phyloP scores from a whole-genome alignment of 2,797 vertebrate species.

The Sebastes alutus region DNA sequence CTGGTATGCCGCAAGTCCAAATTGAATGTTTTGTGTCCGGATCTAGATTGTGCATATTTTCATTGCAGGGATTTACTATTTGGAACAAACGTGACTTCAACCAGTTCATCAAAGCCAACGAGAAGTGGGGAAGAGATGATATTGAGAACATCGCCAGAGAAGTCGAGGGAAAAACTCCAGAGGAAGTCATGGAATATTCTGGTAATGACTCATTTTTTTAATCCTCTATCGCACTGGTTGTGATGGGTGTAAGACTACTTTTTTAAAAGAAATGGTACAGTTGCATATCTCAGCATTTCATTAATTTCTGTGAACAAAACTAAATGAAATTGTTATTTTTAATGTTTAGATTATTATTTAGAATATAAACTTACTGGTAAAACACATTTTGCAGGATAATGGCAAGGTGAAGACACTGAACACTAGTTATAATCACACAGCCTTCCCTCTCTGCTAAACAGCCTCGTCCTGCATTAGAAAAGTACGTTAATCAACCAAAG shows the following conservation, averaged over 20 bases:
- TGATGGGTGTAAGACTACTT: too few species aligned
- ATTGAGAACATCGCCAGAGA: slow-evolving; percentile 99
- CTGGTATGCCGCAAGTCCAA: not conserved
- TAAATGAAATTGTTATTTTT: too few species aligned
- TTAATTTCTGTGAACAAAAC: too few species aligned
- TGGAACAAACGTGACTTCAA: slow-evolving; percentile 99
- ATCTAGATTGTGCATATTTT: not conserved
- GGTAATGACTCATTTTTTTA: slow-evolving; percentile 76
- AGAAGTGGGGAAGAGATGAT: slow-evolving; percentile 99
- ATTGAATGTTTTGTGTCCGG: not conserved
- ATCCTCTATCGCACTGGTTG: not conserved
- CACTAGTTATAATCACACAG: too few species aligned
- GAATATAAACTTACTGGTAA: too few species aligned
- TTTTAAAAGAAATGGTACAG: too few species aligned
- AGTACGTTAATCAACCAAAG: too few species aligned
- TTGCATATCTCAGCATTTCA: too few species aligned
- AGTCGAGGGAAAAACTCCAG: slow-evolving; percentile 98
- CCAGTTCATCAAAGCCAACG: slow-evolving; percentile 99
- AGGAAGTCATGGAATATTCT: slow-evolving; percentile 99
- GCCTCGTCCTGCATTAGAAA: too few species aligned
- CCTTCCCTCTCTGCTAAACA: too few species aligned
- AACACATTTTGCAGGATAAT: accelerated
- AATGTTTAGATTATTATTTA: too few species aligned
- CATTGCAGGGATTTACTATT: slow-evolving; percentile 93
- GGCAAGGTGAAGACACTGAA: too few species aligned